phyloP scores from a whole-genome alignment of 2,113 vertebrate species.

The Pterocles burchelli region DNA sequence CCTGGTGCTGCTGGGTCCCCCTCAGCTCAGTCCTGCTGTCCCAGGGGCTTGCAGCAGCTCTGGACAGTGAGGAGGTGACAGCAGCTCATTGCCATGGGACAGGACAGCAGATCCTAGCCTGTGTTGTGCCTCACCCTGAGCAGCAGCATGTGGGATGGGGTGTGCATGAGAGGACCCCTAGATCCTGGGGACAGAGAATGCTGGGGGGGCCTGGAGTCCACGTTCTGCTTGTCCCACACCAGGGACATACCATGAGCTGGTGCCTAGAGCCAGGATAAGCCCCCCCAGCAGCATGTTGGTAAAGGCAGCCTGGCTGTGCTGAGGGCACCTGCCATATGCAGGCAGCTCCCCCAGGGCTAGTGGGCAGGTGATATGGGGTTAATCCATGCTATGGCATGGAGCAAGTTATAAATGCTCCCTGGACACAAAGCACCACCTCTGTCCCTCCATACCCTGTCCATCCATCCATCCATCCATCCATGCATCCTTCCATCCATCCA shows the following conservation, averaged over 20 bases:
- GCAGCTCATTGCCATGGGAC: background rate
- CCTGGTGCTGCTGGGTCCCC: background rate
- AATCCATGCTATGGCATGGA: background rate
- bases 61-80: background rate
- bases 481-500: background rate
- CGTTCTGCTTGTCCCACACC: background rate
- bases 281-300: background rate
- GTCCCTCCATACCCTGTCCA: background rate
- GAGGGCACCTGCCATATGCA: background rate
- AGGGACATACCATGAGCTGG: background rate
- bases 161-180: background rate
- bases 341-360: background rate
- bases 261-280: background rate
- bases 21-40: background rate
- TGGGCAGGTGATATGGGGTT: fast-evolving
- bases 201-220: background rate
- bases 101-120: background rate
- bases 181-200: background rate
- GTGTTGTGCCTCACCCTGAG: background rate
- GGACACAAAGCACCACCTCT: background rate
- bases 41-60: background rate
- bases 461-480: background rate
- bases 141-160: background rate
- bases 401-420: background rate
- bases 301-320: background rate